These are phyloP conservation scores for Phasianus colchicus DNA, from an alignment of 2,113 vertebrate species.

Conservation along the genomic window DNA sequence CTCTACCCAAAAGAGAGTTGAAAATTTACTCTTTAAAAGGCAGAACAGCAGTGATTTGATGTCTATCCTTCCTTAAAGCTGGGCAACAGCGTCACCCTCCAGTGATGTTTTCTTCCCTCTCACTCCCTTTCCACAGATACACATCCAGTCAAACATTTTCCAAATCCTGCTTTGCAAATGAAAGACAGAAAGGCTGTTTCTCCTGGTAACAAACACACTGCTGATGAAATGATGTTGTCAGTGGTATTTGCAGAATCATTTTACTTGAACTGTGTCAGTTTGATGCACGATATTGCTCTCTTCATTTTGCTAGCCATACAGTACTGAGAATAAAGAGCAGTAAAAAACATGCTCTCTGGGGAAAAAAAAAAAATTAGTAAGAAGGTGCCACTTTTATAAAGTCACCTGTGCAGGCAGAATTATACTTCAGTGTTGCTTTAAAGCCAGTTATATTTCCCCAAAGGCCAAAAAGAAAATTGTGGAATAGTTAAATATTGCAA, in stretches of 20 bases:
- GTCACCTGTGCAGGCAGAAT: slow-evolving; percentile 5
- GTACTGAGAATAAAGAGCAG: background rate
- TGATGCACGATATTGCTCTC: background rate
- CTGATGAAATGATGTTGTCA: background rate
- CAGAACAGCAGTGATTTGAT: background rate
- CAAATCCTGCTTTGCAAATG: background rate
- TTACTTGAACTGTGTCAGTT: background rate
- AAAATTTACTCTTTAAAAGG: background rate
- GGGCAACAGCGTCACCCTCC: background rate
- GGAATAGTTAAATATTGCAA: background rate
- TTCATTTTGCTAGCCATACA: background rate
- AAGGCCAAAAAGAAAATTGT: background rate
- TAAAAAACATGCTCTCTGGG: background rate
- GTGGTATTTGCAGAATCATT: background rate
- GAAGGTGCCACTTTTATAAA: slow-evolving; percentile 19
- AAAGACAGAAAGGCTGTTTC: background rate
- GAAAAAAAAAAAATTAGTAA: background rate
- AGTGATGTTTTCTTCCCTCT: background rate
- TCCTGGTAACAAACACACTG: background rate
- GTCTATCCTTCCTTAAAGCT: background rate
- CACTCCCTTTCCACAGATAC: background rate
- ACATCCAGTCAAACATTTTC: background rate
- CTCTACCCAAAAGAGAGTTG: background rate
- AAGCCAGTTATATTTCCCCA: slow-evolving; percentile 7
- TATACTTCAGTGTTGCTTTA: background rate